Evolutionary conservation across 2,797 vertebrate genomes (phyloP), one percentile per base, ranked within the genome.

Genomic region (Adrianichthys oophorus): DNA sequence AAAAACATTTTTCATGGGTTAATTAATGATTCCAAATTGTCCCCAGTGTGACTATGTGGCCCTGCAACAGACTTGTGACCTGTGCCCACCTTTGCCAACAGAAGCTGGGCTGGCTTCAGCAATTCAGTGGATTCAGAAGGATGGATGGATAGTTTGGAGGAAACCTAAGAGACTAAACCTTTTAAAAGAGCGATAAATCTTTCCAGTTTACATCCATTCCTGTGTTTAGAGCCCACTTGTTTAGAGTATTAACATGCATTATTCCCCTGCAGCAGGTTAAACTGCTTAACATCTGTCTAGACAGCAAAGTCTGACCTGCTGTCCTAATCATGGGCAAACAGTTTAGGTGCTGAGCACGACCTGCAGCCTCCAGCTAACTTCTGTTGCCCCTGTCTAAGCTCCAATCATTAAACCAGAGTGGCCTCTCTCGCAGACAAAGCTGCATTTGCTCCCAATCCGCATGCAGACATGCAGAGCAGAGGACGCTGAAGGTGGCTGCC

Each of bases 391-490:
- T 3, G 44, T 81, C 64, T 79, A 65, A 79, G 59, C 70, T 45
- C 64, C 51, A 72, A 73, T 83, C 74, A 56, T 42, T 70, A 50
- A 51, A 60, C 12, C 62, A 53, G 70, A 52, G 54, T 55, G n/a
- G 32, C 44, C 32, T 46, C 15, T 14, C 15, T 64, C 29, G 17
- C 49, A 49, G 51, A 41, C 74, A 90, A 90, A 88, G 82, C 85
- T 74, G 18, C 41, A 3, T 12, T 65, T 85, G 85, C 62, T 90
- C 84, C 61, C 84, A 86, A 87, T 90, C 83, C 60, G n/a, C 56
- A 15, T 13, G 18, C 52, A 79, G 63, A 70, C 74, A 52, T 52
- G 7, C 58, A 26, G 67, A 62, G 53, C 70, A 24, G 16, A 8
- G 37, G 15, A 48, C 23, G 41, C 44, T 41, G 7, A 8, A 7